Base-by-base conservation (phyloP, 2,888 invertebrate species). In the Melanotus villosus region DNA sequence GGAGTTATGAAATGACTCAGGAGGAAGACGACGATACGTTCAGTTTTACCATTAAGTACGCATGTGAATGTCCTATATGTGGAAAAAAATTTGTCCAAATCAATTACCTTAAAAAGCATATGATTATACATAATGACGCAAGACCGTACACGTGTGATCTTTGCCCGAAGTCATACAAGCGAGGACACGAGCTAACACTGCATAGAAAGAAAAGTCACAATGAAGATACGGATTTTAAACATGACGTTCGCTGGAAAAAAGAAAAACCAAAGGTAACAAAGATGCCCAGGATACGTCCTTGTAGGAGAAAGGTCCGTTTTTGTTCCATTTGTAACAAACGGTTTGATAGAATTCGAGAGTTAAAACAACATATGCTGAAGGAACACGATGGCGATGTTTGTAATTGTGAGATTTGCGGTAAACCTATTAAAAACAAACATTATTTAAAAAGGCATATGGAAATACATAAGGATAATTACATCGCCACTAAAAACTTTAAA, bases 121-220 rank as follows among this genome's bases (percentile, higher is more conserved):
- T 86, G 83, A 79, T 85, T 1, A 85, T 86, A 50, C 89, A 89
- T 68, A 85, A 86, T 18, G 87, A 87, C 0, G 86, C 87, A 18
- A 87, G 86, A 71, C 86, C 86, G n/a, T 87, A 86, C 30, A 80
- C 87, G 0, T 90, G 90, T 63, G 76, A 79, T 57, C 41, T 77
- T 9, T 82, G 82, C 67, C 71, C 70, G 2, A 68, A 77, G 26
- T 76, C 80, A 2, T 82, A 81, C 65, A 78, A 80, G 4, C 78
- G 78, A 0, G 77, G 77, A 19, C 45, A 50, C 4, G 45, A 26
- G 0, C 21, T 67, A 6, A 65, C 41, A 1, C 3, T 43, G 12
- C 67, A 67, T 6, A 52, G 32, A 34, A 68, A n/a, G n/a, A n/a
- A 52, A 19, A 32, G 21, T 38, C 45, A 47, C 5, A 70, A 66